These are phyloP conservation scores for Agonopterix subpropinquella DNA, from an alignment of 2,888 invertebrate species.

Conservation along the genomic window DNA sequence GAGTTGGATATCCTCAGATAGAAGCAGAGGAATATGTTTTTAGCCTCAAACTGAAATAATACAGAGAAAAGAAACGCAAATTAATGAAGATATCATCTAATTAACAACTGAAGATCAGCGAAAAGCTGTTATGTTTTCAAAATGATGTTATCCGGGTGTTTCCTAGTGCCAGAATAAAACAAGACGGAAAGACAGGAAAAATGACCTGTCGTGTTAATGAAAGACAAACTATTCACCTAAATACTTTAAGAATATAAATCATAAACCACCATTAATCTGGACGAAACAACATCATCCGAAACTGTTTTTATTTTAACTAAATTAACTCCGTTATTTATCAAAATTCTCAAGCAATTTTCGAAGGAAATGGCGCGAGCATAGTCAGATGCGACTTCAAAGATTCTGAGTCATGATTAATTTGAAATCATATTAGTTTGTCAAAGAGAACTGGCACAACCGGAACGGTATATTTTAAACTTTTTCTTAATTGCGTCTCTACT, in stretches of 20 bases:
- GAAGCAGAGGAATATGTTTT: too few relatives aligned
- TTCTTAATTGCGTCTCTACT: too few relatives aligned
- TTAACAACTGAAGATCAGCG: too few relatives aligned
- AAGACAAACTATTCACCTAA: slow-evolving; percentile 1
- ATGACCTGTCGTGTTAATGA: background rate
- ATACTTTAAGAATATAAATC: slow-evolving; percentile 21
- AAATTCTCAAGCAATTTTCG: slow-evolving; percentile 7
- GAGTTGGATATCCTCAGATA: too few relatives aligned
- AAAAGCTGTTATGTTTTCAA: too few relatives aligned
- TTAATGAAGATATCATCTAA: too few relatives aligned
- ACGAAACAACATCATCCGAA: slow-evolving; percentile 24
- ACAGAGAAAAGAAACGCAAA: too few relatives aligned
- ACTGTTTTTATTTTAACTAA: slow-evolving; percentile 14
- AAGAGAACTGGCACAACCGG: too few relatives aligned
- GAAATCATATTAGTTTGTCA: slow-evolving; percentile 26
- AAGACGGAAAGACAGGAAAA: background rate
- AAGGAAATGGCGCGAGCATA: slow-evolving; percentile 16
- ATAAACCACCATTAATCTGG: slow-evolving; percentile 26
- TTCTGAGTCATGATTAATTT: slow-evolving; percentile 31
- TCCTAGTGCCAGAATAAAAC: too few relatives aligned
- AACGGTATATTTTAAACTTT: too few relatives aligned
- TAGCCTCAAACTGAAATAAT: too few relatives aligned
- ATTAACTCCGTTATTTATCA: slow-evolving; percentile 7
- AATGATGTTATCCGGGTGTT: too few relatives aligned
- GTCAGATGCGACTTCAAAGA: slow-evolving; percentile 43